Conservation (phyloP, 2,113 vertebrate species). For the Gobiocypris rarus region DNA sequence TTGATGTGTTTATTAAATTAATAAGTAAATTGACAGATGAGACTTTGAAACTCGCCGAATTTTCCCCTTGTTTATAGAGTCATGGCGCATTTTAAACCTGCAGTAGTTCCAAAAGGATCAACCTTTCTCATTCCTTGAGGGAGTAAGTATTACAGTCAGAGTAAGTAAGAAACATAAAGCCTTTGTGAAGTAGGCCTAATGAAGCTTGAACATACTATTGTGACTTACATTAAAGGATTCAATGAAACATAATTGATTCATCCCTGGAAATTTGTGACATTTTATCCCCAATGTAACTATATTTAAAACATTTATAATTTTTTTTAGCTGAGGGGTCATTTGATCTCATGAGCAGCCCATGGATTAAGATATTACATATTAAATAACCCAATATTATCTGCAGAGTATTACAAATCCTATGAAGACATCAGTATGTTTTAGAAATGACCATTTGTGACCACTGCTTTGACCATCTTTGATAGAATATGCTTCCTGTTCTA, state of each 20-base stretch:
- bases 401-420: background rate
- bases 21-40: constrained; percentile 79
- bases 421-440: background rate
- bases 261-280: constrained; percentile 12
- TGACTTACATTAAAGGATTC: constrained; percentile 34
- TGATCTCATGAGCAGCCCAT: background rate
- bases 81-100: constrained; percentile 61
- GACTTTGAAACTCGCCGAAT: constrained; percentile 73
- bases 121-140: constrained; percentile 40
- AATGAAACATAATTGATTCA: constrained; percentile 41
- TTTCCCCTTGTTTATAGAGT: constrained; percentile 66
- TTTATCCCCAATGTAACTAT: background rate
- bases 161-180: constrained; percentile 1
- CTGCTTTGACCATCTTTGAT: background rate
- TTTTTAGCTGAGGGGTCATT: background rate
- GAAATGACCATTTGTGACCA: background rate
- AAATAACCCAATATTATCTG: background rate
- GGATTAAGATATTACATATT: background rate
- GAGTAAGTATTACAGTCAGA: background rate
- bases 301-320: no score
- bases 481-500: background rate
- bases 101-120: constrained; percentile 40
- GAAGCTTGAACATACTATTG: constrained; percentile 29
- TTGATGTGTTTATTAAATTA: constrained; percentile 91
- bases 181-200: constrained; percentile 38